These are phyloP conservation scores for Halcyon smyrnensis DNA, from an alignment of 2,797 vertebrate genomes.

Conservation along the genomic window DNA sequence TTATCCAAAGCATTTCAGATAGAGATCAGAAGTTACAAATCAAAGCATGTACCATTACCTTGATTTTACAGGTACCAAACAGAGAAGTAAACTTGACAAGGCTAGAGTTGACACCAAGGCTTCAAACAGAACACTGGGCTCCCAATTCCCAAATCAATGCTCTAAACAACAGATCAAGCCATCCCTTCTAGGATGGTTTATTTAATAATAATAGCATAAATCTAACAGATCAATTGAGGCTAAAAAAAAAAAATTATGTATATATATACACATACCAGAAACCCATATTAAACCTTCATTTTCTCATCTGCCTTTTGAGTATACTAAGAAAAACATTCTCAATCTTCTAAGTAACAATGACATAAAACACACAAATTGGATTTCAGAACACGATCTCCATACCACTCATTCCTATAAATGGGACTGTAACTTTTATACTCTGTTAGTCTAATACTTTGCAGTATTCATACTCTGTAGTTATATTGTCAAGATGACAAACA, in stretches of 20 bases:
- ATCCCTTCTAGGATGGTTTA: neutral
- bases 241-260: neutral
- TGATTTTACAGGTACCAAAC: neutral
- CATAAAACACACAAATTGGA: neutral
- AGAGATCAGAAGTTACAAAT: neutral
- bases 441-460: neutral
- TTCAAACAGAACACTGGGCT: neutral
- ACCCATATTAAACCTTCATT: neutral
- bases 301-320: neutral
- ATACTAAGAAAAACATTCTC: neutral
- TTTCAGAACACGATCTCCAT: neutral
- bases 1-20: neutral
- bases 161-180: neutral
- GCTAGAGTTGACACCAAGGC: neutral
- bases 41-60: neutral
- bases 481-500: neutral
- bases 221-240: neutral
- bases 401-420: neutral
- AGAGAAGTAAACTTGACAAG: neutral
- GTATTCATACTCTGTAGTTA: neutral
- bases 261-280: neutral
- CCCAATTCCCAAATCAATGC: neutral
- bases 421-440: neutral
- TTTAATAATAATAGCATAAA: neutral
- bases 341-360: neutral